Base-by-base conservation (phyloP, 2,113 vertebrate genomes). In the Malaclemys terrapin region DNA sequence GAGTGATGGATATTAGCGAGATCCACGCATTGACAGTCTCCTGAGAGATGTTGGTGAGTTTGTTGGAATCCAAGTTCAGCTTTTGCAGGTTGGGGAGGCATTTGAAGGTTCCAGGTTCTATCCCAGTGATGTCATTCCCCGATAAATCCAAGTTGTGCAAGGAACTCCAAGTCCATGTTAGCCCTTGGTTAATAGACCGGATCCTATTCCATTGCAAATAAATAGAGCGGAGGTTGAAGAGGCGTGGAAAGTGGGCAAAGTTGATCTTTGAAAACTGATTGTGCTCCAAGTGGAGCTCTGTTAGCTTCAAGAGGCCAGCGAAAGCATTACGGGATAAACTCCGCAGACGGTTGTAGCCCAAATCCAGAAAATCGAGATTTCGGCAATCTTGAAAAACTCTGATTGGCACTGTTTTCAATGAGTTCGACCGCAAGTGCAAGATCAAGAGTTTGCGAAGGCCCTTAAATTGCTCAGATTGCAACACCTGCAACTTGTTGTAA, bases 201-300 rank as follows among this genome's bases (percentile, higher is more conserved):
- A 99, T 99, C 78, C 99, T 98, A 97, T 99, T 99, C 99, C 99
- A 99, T 47, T 99, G 99, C 96, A 99, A 93, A 82, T 99, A 99
- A 72, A 99, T 99, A 0, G 99, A 99, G 89, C 99, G 98, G 50
- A 99, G 98, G 98, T 99, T 99, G 94, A 99, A 99, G 97, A 99
- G 99, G 42, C 99, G 99, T 9, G 99, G 99, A 86, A 99, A 99
- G 97, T 99, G 99, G 87, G 99, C 99, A 84, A 99, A 99, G 86
- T 99, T 99, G 96, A 99, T 99, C 98, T 99, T 99, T 42, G 99
- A 99, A 96, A 99, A 99, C 98, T 99, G 99, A 95, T 99, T 99
- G 98, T 99, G 99, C 97, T 99, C 99, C 98, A 99, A 90, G 93
- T 99, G 99, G 87, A 99, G 99, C 98, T 99, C 99, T 0, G 99